phyloP scores from a whole-genome alignment of 2,888 invertebrate genomes.

The Eilema depressum region DNA sequence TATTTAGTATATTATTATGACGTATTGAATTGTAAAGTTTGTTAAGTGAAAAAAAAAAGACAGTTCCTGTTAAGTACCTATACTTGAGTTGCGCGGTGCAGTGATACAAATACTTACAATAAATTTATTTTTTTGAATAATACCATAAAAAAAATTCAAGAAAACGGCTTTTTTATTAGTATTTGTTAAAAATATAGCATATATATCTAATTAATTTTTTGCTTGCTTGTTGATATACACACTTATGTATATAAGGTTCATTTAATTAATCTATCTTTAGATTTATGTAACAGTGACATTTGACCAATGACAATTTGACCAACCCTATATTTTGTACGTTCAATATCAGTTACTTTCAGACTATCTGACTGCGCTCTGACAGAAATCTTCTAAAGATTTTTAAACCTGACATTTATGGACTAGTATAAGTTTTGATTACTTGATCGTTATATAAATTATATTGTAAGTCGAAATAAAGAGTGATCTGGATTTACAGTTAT shows the following conservation, averaged over 20 bases:
- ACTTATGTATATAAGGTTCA: slow-evolving; percentile 8
- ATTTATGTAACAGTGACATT: slow-evolving; percentile 34
- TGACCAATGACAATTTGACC: slow-evolving; percentile 35
- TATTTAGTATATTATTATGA: too few species aligned
- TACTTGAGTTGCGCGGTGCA: too few species aligned
- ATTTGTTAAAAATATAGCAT: too few species aligned
- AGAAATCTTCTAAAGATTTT: neutral
- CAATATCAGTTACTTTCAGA: slow-evolving; percentile 43
- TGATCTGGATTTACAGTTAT: neutral
- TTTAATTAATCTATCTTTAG: slow-evolving; percentile 14
- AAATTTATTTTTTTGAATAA: too few species aligned
- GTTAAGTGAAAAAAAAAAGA: too few species aligned
- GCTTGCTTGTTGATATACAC: slow-evolving; percentile 17
- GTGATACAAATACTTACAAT: too few species aligned
- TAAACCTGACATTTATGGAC: slow-evolving; percentile 1
- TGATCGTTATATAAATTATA: neutral
- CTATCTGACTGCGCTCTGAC: neutral
- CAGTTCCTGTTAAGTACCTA: too few species aligned
- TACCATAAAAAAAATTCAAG: too few species aligned
- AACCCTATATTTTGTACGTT: slow-evolving; percentile 35
- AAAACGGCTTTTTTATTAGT: too few species aligned
- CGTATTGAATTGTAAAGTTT: too few species aligned
- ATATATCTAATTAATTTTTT: too few species aligned
- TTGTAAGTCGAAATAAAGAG: neutral
- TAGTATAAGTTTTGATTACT: neutral